Conservation (phyloP, 2,888 invertebrate genomes). For the Euspilapteryx auroguttella region DNA sequence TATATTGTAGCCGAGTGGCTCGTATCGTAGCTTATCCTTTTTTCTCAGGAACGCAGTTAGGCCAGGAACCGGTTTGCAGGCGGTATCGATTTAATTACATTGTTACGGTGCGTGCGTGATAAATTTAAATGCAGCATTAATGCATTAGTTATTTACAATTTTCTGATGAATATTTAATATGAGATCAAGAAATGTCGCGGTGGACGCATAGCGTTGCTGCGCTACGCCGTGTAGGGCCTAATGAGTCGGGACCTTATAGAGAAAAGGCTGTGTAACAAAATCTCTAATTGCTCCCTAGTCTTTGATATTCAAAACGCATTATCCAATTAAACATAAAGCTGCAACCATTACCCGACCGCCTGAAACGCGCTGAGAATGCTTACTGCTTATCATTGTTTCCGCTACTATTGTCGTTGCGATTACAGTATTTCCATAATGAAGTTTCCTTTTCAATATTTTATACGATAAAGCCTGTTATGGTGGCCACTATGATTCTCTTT, state of each 20-base stretch:
- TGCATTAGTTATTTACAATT: constrained; percentile 31
- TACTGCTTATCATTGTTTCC: neutral
- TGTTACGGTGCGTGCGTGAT: constrained; percentile 22
- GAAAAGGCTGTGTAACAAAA: constrained; percentile 36
- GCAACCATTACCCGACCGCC: too few relatives aligned
- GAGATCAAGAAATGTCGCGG: too few relatives aligned
- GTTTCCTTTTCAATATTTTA: neutral
- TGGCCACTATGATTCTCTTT: neutral
- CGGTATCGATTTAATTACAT: constrained; percentile 29
- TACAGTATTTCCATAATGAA: neutral
- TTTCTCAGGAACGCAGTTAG: too few relatives aligned
- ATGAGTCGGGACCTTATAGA: constrained; percentile 41
- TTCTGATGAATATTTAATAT: constrained; percentile 45
- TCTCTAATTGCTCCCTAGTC: constrained; percentile 40
- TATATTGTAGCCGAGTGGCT: too few relatives aligned
- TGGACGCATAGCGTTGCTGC: constrained; percentile 15
- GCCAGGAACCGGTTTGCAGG: constrained; percentile 19
- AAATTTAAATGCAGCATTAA: constrained; percentile 32
- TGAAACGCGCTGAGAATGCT: neutral
- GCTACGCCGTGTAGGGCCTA: constrained; percentile 24
- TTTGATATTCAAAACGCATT: constrained; percentile 37
- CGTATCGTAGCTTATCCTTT: too few relatives aligned
- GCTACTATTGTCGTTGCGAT: neutral
- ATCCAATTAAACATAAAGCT: constrained; percentile 28
- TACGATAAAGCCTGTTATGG: constrained; percentile 2